Conservation (phyloP, 2,888 invertebrate species). For the Drosophila incognita region DNA sequence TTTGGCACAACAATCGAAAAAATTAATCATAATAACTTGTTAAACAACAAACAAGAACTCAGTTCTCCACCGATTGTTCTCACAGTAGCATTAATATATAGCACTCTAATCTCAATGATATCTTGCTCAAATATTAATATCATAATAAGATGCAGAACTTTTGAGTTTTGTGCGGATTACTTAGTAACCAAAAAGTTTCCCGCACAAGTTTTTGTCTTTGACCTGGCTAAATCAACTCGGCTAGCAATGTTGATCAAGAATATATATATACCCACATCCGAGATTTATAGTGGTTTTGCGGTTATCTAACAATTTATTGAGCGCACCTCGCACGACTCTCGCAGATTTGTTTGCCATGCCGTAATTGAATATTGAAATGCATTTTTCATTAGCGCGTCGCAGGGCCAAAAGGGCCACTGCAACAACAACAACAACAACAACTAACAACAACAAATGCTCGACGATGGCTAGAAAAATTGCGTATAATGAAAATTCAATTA, state of each 20-base stretch:
- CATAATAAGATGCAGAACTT: background rate
- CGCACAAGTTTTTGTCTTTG: rapidly evolving
- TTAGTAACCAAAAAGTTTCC: background rate
- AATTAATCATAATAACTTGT: too few relatives aligned
- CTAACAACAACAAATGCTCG: conserved; percentile 23
- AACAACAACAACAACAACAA: conserved; percentile 8
- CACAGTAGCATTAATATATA: too few relatives aligned
- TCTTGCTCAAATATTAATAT: background rate
- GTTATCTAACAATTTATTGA: conserved; percentile 2
- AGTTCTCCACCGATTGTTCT: too few relatives aligned
- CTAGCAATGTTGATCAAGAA: background rate
- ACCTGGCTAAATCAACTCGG: background rate
- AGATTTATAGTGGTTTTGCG: too few relatives aligned
- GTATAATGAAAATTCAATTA: conserved; percentile 81
- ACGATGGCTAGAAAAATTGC: conserved; percentile 66
- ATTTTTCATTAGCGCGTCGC: conserved; percentile 71
- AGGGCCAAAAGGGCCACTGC: conserved; percentile 38
- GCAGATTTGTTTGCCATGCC: conserved; percentile 63
- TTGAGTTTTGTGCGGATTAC: background rate
- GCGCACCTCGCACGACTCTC: conserved; percentile 20
- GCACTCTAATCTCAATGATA: background rate
- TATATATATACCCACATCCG: background rate
- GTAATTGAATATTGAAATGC: conserved; percentile 81
- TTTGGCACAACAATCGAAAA: too few relatives aligned
- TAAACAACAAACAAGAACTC: too few relatives aligned